Conservation (phyloP, 2,888 invertebrate genomes). For the Coelinius sp. region DNA sequence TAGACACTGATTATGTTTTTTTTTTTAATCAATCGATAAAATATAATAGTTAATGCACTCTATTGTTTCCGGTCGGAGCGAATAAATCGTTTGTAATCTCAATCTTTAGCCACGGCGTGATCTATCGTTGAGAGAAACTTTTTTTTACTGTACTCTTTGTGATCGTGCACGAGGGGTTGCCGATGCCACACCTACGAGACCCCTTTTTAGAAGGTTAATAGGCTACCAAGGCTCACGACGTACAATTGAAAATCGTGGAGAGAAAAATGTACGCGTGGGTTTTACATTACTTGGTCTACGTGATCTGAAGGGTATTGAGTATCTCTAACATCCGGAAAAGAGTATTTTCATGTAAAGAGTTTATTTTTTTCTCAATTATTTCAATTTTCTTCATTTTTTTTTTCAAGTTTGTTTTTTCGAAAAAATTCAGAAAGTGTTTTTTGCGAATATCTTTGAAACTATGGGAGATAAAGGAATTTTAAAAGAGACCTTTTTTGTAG, state of each 20-base stretch:
- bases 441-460: no score
- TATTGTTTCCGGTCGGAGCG: slow-evolving; percentile 41
- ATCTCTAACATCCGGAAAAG: background rate
- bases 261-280: slow-evolving; percentile 19
- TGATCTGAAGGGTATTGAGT: background rate
- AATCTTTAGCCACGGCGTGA: slow-evolving; percentile 10
- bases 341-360: background rate
- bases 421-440: no score
- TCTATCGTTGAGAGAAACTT: slow-evolving; percentile 34
- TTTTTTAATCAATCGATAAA: slow-evolving; percentile 5
- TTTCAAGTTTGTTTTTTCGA: no score
- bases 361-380: background rate
- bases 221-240: slow-evolving; percentile 46
- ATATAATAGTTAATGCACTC: slow-evolving; percentile 41
- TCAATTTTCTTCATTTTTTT: no score
- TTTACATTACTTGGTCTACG: background rate
- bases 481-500: no score
- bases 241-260: slow-evolving; percentile 19
- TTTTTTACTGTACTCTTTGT: slow-evolving; percentile 19
- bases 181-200: slow-evolving; percentile 57
- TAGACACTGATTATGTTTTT: background rate
- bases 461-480: no score
- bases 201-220: slow-evolving; percentile 63
- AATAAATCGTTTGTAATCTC: slow-evolving; percentile 23
- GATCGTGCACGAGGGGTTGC: slow-evolving; percentile 48